Evolutionary conservation across 2,888 invertebrate genomes (phyloP).

Genomic region (Lasioglossum calceatum): DNA sequence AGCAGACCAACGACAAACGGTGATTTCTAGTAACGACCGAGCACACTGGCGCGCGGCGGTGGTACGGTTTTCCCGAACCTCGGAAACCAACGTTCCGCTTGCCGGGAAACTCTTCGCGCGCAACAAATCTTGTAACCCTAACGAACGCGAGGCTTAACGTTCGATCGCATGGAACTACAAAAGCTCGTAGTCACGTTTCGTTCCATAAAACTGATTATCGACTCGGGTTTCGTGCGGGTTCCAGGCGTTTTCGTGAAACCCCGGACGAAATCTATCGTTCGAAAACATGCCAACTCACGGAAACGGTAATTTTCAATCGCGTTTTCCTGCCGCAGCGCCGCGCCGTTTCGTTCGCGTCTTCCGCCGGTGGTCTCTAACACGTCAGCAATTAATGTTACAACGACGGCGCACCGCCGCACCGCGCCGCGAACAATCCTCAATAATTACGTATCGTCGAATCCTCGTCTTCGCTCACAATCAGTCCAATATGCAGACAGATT

Average conservation of each 20-base stretch:
- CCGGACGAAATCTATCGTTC: slow-evolving; percentile 4
- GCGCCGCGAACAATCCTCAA: slow-evolving; percentile 58
- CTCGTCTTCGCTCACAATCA: slow-evolving; percentile 50
- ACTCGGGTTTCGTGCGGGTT: not conserved
- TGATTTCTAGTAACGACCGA: slow-evolving; percentile 62
- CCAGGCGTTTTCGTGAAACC: not conserved
- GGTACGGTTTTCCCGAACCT: slow-evolving; percentile 19
- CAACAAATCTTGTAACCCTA: not conserved
- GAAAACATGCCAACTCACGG: slow-evolving; percentile 2
- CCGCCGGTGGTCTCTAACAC: not conserved
- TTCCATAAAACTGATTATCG: slow-evolving; percentile 11
- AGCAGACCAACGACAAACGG: slow-evolving; percentile 58
- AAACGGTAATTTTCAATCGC: slow-evolving; percentile 50
- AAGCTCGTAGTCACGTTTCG: slow-evolving; percentile 1
- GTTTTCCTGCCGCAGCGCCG: not conserved
- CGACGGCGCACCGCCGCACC: slow-evolving; percentile 20
- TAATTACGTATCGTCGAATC: slow-evolving; percentile 67
- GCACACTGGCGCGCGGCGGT: not conserved
- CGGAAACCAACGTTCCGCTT: slow-evolving; percentile 49
- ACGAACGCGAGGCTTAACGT: slow-evolving; percentile 6
- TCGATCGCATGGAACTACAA: not conserved
- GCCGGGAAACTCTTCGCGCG: slow-evolving; percentile 38
- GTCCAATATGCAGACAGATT: slow-evolving; percentile 70
- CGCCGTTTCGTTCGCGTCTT: slow-evolving; percentile 15
- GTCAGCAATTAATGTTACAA: slow-evolving; percentile 53